phyloP scores from a whole-genome alignment of 2,797 vertebrate genomes.

The Crypturellus tataupa region DNA sequence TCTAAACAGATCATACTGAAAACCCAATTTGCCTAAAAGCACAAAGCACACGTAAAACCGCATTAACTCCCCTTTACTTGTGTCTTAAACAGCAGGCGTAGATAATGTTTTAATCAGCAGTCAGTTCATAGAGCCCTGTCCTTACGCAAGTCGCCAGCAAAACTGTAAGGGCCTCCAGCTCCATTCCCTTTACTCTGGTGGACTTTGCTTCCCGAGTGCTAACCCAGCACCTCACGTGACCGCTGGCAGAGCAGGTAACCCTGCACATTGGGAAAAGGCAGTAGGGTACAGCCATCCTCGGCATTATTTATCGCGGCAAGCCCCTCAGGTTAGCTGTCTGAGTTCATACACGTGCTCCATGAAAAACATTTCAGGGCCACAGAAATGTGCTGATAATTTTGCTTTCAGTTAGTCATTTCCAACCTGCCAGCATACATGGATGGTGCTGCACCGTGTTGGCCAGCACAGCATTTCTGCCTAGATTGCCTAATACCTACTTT shows the following conservation, averaged over 20 bases:
- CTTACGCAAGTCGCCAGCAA: background rate
- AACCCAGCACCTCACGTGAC: rapidly evolving
- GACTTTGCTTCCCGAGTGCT: background rate
- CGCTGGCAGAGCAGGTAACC: background rate
- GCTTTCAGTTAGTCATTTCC: background rate
- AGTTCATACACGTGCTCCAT: background rate
- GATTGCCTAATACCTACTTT: background rate
- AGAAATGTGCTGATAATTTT: background rate
- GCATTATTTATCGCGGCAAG: background rate
- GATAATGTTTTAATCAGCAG: background rate
- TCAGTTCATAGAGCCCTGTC: background rate
- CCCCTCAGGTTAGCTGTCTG: background rate
- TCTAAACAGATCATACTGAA: background rate
- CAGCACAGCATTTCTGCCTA: background rate
- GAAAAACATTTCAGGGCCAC: background rate
- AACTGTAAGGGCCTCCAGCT: background rate
- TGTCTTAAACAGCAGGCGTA: background rate
- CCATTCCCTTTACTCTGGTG: background rate
- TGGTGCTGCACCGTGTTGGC: background rate
- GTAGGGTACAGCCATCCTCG: background rate
- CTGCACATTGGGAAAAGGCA: background rate
- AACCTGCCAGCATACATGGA: rapidly evolving
- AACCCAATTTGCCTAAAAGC: background rate
- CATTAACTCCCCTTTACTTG: background rate
- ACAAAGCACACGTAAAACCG: background rate